Conservation (phyloP, 2,113 vertebrate species). For the Laticauda laticaudata region DNA sequence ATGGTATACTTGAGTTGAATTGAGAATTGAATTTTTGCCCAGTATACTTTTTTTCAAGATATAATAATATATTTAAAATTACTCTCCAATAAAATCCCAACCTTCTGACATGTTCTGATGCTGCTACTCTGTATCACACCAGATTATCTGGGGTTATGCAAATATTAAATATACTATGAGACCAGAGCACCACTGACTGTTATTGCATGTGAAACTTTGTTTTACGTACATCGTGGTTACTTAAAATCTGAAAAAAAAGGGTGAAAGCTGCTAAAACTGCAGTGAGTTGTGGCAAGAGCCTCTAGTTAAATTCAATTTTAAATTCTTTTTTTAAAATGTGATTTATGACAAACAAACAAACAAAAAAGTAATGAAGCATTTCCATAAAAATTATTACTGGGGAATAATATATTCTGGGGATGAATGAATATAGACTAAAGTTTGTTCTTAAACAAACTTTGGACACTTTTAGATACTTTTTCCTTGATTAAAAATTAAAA, state of each 20-base stretch:
- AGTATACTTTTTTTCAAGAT: too few relatives aligned
- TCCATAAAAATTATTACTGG: too few relatives aligned
- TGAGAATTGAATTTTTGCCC: too few relatives aligned
- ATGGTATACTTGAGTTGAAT: background rate
- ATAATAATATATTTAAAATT: background rate
- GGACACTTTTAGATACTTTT: too few relatives aligned
- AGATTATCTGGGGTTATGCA: too few relatives aligned
- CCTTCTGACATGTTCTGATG: background rate
- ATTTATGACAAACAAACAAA: background rate
- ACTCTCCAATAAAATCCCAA: background rate
- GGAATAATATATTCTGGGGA: background rate
- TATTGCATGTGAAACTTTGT: background rate
- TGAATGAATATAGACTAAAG: background rate
- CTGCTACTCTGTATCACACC: too few relatives aligned
- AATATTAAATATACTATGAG: too few relatives aligned
- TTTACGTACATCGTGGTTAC: background rate
- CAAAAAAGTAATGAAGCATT: background rate
- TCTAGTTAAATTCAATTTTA: background rate
- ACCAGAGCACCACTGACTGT: background rate
- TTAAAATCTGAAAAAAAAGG: background rate
- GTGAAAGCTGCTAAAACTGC: background rate
- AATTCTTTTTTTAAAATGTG: background rate
- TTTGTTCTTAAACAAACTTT: too few relatives aligned
- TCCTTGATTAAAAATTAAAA: too few relatives aligned
- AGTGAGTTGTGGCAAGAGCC: background rate